Evolutionary conservation across 2,888 invertebrate genomes (phyloP).

Genomic region (Gryllus longicercus): DNA sequence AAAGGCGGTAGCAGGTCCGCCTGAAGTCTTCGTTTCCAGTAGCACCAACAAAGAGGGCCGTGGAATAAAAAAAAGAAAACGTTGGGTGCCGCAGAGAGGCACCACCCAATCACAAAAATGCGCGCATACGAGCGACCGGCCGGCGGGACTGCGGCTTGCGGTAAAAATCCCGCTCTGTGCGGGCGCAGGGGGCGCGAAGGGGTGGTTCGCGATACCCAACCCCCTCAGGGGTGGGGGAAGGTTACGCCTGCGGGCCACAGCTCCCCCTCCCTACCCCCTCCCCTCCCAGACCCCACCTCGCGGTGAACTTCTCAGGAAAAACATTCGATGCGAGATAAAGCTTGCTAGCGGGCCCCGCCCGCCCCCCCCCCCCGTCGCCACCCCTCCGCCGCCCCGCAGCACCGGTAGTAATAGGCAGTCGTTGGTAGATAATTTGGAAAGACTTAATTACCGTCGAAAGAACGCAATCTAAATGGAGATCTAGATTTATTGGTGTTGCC

Average conservation of each 20-base stretch:
- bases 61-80: too few relatives aligned
- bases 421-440: conserved; percentile 8
- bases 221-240: not conserved
- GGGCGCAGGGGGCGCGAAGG: not conserved
- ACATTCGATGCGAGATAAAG: conserved; percentile 17
- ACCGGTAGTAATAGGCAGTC: not conserved
- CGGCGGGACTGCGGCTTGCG: not conserved
- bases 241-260: too few relatives aligned
- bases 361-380: not conserved
- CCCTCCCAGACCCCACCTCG: not conserved
- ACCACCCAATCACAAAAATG: too few relatives aligned
- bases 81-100: too few relatives aligned
- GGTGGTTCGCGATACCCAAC: not conserved
- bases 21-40: too few relatives aligned
- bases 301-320: not conserved
- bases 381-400: not conserved
- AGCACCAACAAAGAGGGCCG: too few relatives aligned
- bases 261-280: not conserved
- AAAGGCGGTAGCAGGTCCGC: too few relatives aligned
- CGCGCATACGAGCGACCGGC: too few relatives aligned
- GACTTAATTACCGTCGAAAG: conserved; percentile 10
- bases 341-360: not conserved
- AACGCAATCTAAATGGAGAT: not conserved
- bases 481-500: not conserved
- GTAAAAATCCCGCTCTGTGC: not conserved